phyloP scores from a whole-genome alignment of 2,113 vertebrate species.

The Lepisosteus oculatus region DNA sequence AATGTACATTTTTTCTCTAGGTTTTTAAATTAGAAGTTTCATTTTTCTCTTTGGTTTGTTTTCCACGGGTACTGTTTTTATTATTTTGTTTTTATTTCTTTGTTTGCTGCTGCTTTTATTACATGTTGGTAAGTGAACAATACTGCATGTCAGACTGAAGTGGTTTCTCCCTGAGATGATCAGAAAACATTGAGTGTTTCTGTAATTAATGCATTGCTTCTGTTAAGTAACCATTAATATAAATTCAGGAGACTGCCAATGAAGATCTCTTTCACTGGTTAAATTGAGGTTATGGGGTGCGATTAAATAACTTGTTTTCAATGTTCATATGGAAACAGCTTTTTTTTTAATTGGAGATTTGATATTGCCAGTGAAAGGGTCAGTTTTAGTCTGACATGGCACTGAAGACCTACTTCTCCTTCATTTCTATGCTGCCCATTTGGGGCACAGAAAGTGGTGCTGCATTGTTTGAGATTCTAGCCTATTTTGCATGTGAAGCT shows the following conservation, averaged over 20 bases:
- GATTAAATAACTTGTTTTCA: background rate
- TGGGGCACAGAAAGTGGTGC: background rate
- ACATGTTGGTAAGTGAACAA: constrained; percentile 75
- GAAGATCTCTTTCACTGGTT: constrained; percentile 69
- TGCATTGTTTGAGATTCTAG: constrained; percentile 1
- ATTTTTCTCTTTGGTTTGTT: constrained; percentile 14
- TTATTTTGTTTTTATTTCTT: constrained; percentile 70
- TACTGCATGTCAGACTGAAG: constrained; percentile 75
- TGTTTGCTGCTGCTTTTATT: constrained; percentile 75
- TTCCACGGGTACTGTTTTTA: constrained; percentile 48
- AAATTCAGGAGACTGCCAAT: constrained; percentile 38
- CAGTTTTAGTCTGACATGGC: constrained; percentile 26
- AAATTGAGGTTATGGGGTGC: background rate
- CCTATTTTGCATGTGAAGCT: constrained; percentile 58
- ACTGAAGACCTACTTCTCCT: background rate
- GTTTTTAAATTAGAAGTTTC: constrained; percentile 25
- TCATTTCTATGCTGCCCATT: constrained; percentile 22
- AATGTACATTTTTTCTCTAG: constrained; percentile 19
- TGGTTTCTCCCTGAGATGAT: constrained; percentile 59
- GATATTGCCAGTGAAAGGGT: constrained; percentile 64
- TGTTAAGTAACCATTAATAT: constrained; percentile 52
- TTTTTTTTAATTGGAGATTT: background rate
- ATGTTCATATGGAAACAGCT: background rate
- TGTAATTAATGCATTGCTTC: constrained; percentile 50
- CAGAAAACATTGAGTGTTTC: constrained; percentile 37